Percentiles rank a stretch among this genome's conserved stretches.
Conservation (phyloP, 2,888 invertebrate species). For the Nemoura dubitans region DNA sequence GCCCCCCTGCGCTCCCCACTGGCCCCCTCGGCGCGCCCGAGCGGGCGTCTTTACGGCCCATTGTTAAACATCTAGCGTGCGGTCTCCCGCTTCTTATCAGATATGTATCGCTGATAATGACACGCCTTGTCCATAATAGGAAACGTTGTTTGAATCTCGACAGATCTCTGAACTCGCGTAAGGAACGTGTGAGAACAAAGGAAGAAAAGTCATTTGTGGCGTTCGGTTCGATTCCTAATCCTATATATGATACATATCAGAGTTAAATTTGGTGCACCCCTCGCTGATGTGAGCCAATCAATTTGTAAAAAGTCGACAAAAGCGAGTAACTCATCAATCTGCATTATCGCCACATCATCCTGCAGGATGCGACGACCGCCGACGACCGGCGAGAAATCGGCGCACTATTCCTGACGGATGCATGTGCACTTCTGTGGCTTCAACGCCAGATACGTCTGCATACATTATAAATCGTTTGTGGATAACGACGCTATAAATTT, state of each 20-base stretch:
- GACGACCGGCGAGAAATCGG: background rate
- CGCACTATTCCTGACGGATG: background rate
- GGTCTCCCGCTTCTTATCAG: background rate
- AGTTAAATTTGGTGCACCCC: background rate
- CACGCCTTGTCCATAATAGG: constrained; percentile 9
- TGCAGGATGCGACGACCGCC: background rate
- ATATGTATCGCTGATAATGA: background rate
- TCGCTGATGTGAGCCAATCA: background rate
- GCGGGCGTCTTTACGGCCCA: background rate
- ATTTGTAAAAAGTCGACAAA: background rate
- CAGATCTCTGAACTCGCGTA: background rate
- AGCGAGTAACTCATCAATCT: background rate
- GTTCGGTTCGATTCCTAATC: background rate
- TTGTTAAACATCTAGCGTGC: background rate
- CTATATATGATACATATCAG: too few species aligned
- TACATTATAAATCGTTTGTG: background rate
- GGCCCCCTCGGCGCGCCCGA: constrained; percentile 14
- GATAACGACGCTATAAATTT: background rate
- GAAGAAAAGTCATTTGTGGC: background rate
- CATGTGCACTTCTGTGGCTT: background rate
- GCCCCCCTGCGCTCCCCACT: background rate
- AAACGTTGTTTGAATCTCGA: background rate
- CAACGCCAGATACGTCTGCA: too few species aligned
- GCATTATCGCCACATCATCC: background rate
- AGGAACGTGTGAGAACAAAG: background rate